Percentiles rank a stretch among this genome's conserved stretches.
Evolutionary conservation across 2,888 invertebrate genomes (phyloP).

Genomic region (Rhimphoctona megacephalus): DNA sequence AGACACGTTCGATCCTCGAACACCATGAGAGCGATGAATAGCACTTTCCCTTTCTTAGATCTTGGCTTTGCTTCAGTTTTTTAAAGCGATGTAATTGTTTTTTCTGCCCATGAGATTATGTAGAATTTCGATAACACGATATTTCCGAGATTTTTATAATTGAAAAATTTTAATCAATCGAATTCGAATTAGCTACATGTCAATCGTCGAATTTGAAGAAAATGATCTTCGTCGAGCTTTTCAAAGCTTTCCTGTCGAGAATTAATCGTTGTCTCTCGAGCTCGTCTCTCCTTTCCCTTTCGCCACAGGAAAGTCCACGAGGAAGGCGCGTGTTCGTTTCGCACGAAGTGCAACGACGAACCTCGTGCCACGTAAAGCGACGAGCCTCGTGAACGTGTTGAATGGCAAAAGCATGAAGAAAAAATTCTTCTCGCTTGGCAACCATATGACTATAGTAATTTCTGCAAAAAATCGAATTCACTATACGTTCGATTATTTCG

Average conservation of each 20-base stretch:
- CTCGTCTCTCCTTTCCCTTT: constrained; percentile 69
- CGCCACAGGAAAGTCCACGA: constrained; percentile 69
- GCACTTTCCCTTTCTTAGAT: constrained; percentile 68
- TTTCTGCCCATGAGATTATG: not conserved
- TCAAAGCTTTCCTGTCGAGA: constrained; percentile 36
- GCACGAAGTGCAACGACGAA: constrained; percentile 55
- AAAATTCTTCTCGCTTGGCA: constrained; percentile 31
- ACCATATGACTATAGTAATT: not conserved
- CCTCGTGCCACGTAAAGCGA: not conserved
- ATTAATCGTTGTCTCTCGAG: constrained; percentile 24
- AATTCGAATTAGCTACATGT: not conserved
- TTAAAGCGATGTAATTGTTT: constrained; percentile 7
- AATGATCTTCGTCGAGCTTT: constrained; percentile 20
- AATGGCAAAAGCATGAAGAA: constrained; percentile 43
- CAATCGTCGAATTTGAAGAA: not conserved
- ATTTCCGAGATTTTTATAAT: no score
- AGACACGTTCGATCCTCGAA: constrained; percentile 59
- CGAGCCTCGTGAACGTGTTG: constrained; percentile 30
- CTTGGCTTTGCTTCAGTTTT: constrained; percentile 53
- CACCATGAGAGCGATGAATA: constrained; percentile 45
- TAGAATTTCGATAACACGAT: no score
- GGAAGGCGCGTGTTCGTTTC: constrained; percentile 62
- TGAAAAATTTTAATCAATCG: no score
- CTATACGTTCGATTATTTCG: not conserved
- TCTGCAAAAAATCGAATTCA: constrained; percentile 7